Base-by-base conservation (phyloP, 2,888 invertebrate species). In the Agriopis marginaria region DNA sequence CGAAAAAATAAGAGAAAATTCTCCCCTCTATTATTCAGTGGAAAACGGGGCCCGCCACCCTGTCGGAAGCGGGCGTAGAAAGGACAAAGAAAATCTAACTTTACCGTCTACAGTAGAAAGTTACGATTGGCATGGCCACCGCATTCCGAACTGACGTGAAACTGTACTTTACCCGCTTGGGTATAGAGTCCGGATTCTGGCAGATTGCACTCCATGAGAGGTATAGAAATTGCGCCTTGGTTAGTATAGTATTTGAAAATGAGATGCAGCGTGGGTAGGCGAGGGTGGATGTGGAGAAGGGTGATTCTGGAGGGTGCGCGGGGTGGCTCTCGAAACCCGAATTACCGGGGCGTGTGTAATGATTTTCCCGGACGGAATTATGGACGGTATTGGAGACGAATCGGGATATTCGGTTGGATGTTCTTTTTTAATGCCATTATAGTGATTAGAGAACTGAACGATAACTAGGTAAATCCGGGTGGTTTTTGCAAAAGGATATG, bases 331-430 rank as follows among this genome's bases (percentile, higher is more conserved):
- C 91, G 89, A 90, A 92, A 92, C 90, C 92, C 91, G 92, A 93
- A 93, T 93, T 92, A 92, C 91, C 92, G 87, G 90, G 90, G 92
- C 94, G 93, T 92, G 86, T 91, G 92, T 94, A 94, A 94, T 93
- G 93, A 94, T 93, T 94, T 93, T 91, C 93, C 93, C 90, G 89
- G 89, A 79, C 86, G 89, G 90, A 92, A 92, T 92, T 91, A 92
- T 91, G 89, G 88, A 86, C 86, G 88, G 89, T 89, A 93, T 93
- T 86, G 92, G 87, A 87, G 88, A 84, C 83, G 86, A 84, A 88
- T 87, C 85, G 87, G 82, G 86, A 85, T 80, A 78, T 77, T 77
- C 77, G 72, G 74, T 70, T 82, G 75, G 82, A 78, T 86, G 84
- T 82, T 80, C 84, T 84, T 84, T 76, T 85, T 83, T 84, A 84